Conservation (phyloP, 2,113 vertebrate genomes). For the Odocoileus virginianus region DNA sequence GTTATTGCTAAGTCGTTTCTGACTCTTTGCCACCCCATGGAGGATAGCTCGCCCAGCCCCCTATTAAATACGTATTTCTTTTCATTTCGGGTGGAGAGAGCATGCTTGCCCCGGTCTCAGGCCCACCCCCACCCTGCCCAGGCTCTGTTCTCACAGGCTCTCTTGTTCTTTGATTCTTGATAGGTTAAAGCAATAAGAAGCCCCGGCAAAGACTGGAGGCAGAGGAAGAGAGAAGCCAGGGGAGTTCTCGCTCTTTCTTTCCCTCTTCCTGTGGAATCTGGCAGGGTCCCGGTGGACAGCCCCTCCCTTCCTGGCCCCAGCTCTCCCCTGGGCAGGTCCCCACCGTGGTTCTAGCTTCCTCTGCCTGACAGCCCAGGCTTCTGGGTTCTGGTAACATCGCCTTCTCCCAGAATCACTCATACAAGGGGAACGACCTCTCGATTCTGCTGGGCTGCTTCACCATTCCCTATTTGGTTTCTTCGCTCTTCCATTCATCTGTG, state of each 20-base stretch:
- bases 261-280: background rate
- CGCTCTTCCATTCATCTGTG: background rate
- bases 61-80: background rate
- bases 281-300: background rate
- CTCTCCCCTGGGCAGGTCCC: background rate
- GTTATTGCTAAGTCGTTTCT: background rate
- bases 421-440: background rate
- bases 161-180: background rate
- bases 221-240: background rate
- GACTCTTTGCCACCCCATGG: background rate
- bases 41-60: background rate
- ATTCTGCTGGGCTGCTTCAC: background rate
- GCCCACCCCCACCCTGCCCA: too few species aligned
- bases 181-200: background rate
- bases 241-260: slow-evolving; percentile 31
- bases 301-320: slow-evolving; percentile 42
- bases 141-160: background rate
- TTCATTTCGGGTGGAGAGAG: background rate
- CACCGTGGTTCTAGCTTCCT: background rate
- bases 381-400: background rate
- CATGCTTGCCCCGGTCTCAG: background rate
- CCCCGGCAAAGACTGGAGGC: background rate
- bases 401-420: background rate
- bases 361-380: background rate
- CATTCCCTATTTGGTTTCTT: background rate